Percentiles rank a stretch among this genome's conserved stretches.
These are phyloP conservation scores for Adelognathus sp. DNA, from an alignment of 2,888 invertebrate species.

Conservation along the genomic window DNA sequence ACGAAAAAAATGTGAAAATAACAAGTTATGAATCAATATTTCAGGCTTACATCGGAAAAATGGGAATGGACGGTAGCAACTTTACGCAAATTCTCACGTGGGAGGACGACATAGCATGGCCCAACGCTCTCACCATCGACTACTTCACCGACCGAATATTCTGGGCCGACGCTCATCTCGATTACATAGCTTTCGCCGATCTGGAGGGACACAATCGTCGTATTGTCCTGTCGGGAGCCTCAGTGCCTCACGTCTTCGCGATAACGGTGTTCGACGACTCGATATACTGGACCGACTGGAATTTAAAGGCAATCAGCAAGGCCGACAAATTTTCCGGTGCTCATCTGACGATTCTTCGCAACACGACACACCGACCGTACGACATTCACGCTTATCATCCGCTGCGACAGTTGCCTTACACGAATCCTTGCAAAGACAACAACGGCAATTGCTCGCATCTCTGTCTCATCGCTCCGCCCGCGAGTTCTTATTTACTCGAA, in stretches of 20 bases:
- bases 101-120: slow-evolving; percentile 98
- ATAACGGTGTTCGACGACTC: slow-evolving; percentile 96
- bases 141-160: slow-evolving; percentile 97
- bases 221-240: slow-evolving; percentile 89
- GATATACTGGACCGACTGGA: slow-evolving; percentile 99
- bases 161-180: slow-evolving; percentile 99
- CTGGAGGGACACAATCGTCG: slow-evolving; percentile 95
- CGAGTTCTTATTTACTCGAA: slow-evolving; percentile 89
- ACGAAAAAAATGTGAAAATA: background rate
- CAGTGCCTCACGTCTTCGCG: slow-evolving; percentile 98
- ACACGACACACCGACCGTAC: slow-evolving; percentile 97
- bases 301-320: slow-evolving; percentile 93
- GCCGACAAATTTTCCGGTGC: slow-evolving; percentile 96
- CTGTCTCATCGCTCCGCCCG: slow-evolving; percentile 94
- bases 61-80: slow-evolving; percentile 98
- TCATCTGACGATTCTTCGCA: slow-evolving; percentile 88
- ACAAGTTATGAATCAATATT: background rate
- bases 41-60: slow-evolving; percentile 96
- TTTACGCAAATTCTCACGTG: slow-evolving; percentile 94
- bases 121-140: slow-evolving; percentile 98
- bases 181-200: slow-evolving; percentile 97
- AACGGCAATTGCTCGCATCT: slow-evolving; percentile 98
- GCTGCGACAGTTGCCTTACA: slow-evolving; percentile 90
- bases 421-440: slow-evolving; percentile 94
- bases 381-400: slow-evolving; percentile 97